Evolutionary conservation across 2,888 invertebrate genomes (phyloP).

Genomic region (Agrilus mali): DNA sequence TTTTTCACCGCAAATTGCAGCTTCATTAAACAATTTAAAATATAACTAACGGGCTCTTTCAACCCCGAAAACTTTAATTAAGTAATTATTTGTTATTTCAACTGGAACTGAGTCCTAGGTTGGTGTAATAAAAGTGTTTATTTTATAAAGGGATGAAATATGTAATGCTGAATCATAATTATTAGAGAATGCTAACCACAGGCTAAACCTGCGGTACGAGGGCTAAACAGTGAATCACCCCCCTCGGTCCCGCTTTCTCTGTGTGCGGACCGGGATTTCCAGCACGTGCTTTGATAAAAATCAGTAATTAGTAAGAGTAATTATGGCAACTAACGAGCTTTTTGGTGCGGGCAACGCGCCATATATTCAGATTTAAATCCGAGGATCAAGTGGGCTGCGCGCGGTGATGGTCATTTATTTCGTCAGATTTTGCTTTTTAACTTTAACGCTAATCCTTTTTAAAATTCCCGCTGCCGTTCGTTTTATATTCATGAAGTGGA

Average conservation of each 20-base stretch:
- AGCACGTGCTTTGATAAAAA: slow-evolving; percentile 36
- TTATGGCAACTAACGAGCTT: slow-evolving; percentile 36
- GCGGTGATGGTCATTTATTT: slow-evolving; percentile 28
- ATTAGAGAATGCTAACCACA: slow-evolving; percentile 20
- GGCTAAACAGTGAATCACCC: background rate
- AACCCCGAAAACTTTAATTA: too few species aligned
- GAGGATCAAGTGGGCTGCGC: slow-evolving; percentile 23
- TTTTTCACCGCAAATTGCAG: too few species aligned
- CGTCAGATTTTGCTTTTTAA: slow-evolving; percentile 25
- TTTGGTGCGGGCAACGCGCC: slow-evolving; percentile 18
- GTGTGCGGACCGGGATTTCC: slow-evolving; percentile 19
- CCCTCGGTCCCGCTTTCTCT: background rate
- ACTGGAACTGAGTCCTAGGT: too few species aligned
- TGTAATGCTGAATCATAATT: slow-evolving; percentile 33
- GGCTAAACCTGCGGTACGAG: slow-evolving; percentile 20
- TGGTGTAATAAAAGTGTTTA: too few species aligned
- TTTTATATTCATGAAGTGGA: too few species aligned
- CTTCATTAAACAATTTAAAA: too few species aligned
- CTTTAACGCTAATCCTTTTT: slow-evolving; percentile 5
- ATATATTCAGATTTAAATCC: slow-evolving; percentile 22
- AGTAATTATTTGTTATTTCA: too few species aligned
- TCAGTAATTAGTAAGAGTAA: slow-evolving; percentile 38
- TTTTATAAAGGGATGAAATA: slow-evolving; percentile 30
- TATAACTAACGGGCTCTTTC: too few species aligned
- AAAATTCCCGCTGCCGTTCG: too few species aligned